A percentile compares a stretch with the other conserved stretches of the same genome.
phyloP scores from a whole-genome alignment of 1,140 invertebrate species.

The Littorina saxatilis region DNA sequence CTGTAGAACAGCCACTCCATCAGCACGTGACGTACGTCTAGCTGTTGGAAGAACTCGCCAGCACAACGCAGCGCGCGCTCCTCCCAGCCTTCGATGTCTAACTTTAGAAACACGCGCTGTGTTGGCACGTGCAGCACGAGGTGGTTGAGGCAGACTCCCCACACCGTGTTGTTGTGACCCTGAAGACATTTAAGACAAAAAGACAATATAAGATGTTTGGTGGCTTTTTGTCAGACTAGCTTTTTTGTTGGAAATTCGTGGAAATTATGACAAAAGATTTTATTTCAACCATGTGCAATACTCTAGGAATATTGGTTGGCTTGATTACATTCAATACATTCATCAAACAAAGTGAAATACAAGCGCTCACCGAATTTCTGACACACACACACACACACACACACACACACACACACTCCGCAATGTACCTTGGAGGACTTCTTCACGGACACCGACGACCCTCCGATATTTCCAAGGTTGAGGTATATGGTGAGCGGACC shows the following conservation, averaged over 20 bases:
- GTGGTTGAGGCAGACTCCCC: constrained; percentile 54
- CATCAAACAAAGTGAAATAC: constrained; percentile 11
- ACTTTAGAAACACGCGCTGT: constrained; percentile 46
- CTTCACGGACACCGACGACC: constrained; percentile 47
- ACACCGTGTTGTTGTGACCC: constrained; percentile 25
- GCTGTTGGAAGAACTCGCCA: constrained; percentile 51
- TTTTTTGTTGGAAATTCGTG: constrained; percentile 14
- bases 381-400: too few relatives aligned
- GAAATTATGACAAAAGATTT: neutral
- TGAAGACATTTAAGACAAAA: too few relatives aligned
- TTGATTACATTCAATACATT: constrained; percentile 19
- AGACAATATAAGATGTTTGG: too few relatives aligned
- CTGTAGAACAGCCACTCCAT: constrained; percentile 65
- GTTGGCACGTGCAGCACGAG: constrained; percentile 44
- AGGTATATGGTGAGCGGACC: constrained; percentile 49
- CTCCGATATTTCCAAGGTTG: constrained; percentile 57
- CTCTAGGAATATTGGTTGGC: neutral
- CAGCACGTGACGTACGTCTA: constrained; percentile 60
- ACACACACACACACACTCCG: too few relatives aligned
- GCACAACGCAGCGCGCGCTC: constrained; percentile 47
- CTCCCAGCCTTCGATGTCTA: constrained; percentile 65
- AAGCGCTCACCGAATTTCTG: too few relatives aligned
- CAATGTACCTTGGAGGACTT: too few relatives aligned
- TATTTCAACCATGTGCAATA: neutral
- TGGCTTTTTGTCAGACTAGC: neutral